A percentile compares a stretch with the other conserved stretches of the same genome.
phyloP scores from a whole-genome alignment of 2,888 invertebrate species.

The Xylocampa areola region DNA sequence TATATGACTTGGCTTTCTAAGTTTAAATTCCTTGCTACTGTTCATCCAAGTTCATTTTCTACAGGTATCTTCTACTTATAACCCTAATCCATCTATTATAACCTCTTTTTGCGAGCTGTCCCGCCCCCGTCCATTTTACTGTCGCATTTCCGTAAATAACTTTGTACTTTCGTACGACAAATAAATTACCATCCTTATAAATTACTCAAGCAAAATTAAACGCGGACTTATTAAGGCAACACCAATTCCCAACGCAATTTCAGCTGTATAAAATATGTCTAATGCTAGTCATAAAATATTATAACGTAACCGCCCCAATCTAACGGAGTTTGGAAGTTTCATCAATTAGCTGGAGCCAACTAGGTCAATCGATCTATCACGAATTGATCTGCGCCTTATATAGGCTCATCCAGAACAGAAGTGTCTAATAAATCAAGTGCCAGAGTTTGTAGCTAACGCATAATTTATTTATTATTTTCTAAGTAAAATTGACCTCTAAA shows the following conservation, averaged over 20 bases:
- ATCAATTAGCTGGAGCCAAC: constrained; percentile 57
- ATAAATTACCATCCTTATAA: neutral
- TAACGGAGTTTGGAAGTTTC: constrained; percentile 55
- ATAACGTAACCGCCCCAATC: constrained; percentile 52
- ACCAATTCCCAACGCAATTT: constrained; percentile 48
- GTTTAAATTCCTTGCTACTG: no score
- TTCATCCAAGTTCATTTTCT: no score
- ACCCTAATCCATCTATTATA: no score
- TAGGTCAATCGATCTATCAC: constrained; percentile 62
- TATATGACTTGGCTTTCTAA: no score
- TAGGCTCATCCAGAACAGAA: constrained; percentile 55
- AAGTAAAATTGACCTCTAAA: neutral
- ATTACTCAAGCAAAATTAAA: constrained; percentile 39
- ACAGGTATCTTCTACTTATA: no score
- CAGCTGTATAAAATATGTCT: constrained; percentile 52
- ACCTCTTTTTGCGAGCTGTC: no score
- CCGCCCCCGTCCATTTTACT: no score
- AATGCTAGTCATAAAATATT: constrained; percentile 54
- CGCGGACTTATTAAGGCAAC: constrained; percentile 43
- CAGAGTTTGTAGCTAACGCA: constrained; percentile 20
- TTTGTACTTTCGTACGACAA: no score
- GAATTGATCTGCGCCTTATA: constrained; percentile 55
- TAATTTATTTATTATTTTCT: constrained; percentile 1
- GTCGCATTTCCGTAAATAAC: no score
- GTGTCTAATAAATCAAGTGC: constrained; percentile 43